phyloP scores from a whole-genome alignment of 2,797 vertebrate species.

The Schizopygopsis pylzovi region DNA sequence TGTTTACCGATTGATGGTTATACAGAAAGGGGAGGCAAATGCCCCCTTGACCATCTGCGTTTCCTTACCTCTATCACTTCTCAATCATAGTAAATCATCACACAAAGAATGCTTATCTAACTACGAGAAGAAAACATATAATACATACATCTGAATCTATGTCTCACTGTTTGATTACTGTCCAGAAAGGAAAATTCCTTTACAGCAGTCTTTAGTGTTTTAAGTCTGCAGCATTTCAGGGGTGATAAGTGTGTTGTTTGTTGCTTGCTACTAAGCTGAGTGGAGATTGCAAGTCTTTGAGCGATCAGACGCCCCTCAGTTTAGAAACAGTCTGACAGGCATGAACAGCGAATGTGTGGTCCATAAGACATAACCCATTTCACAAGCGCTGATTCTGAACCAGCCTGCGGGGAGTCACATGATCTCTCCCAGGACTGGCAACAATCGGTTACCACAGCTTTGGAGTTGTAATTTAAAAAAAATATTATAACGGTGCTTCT shows the following conservation, averaged over 20 bases:
- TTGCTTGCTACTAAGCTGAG: background rate
- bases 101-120: no score
- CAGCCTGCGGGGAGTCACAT: background rate
- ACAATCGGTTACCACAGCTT: background rate
- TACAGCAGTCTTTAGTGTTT: background rate
- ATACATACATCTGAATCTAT: no score
- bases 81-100: no score
- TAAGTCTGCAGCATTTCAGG: slow-evolving; percentile 5
- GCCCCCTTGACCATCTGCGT: no score
- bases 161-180: no score
- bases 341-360: background rate
- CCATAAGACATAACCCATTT: slow-evolving; percentile 19
- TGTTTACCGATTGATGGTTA: no score
- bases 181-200: no score
- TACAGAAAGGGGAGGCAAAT: no score
- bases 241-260: slow-evolving; percentile 18
- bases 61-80: no score
- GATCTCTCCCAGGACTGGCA: slow-evolving; percentile 3
- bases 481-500: background rate
- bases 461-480: background rate
- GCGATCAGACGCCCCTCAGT: background rate
- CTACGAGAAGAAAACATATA: no score
- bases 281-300: background rate
- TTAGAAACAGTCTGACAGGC: slow-evolving; percentile 7
- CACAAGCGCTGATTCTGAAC: slow-evolving; percentile 5